These are phyloP conservation scores for Lepus timidus DNA, from an alignment of 2,113 vertebrate species.

Conservation along the genomic window DNA sequence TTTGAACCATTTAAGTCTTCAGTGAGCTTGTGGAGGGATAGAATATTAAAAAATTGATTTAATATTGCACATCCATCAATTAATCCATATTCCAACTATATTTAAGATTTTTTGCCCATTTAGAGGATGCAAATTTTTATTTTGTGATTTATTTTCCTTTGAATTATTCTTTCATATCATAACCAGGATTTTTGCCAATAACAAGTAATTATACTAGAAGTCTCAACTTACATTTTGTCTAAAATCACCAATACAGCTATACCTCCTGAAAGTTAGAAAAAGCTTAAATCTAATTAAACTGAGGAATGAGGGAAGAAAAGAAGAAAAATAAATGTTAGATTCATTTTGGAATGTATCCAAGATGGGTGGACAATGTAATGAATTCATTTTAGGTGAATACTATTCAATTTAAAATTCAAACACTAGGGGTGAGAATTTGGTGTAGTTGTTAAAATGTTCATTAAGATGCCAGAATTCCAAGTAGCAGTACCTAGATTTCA, in stretches of 20 bases:
- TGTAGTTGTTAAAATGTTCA: too few relatives aligned
- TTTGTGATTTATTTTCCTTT: neutral
- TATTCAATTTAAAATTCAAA: neutral
- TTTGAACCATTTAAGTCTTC: neutral
- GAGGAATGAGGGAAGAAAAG: neutral
- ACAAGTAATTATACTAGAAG: neutral
- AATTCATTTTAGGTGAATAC: neutral
- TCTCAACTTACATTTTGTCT: constrained; percentile 3
- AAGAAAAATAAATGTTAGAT: neutral
- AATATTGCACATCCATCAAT: neutral
- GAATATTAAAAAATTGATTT: neutral
- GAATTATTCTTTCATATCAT: neutral
- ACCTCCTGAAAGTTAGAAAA: neutral
- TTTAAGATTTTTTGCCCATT: constrained; percentile 9
- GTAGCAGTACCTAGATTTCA: too few relatives aligned
- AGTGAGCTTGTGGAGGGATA: neutral
- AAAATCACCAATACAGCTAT: neutral
- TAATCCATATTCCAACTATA: neutral
- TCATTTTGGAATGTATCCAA: neutral
- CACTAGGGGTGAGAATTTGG: neutral
- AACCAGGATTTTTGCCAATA: neutral
- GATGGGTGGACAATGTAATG: neutral
- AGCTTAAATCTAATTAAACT: neutral
- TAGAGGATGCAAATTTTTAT: neutral
- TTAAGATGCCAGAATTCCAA: too few relatives aligned